phyloP scores from a whole-genome alignment of 2,888 invertebrate genomes.

The Lithophane semibrunnea region DNA sequence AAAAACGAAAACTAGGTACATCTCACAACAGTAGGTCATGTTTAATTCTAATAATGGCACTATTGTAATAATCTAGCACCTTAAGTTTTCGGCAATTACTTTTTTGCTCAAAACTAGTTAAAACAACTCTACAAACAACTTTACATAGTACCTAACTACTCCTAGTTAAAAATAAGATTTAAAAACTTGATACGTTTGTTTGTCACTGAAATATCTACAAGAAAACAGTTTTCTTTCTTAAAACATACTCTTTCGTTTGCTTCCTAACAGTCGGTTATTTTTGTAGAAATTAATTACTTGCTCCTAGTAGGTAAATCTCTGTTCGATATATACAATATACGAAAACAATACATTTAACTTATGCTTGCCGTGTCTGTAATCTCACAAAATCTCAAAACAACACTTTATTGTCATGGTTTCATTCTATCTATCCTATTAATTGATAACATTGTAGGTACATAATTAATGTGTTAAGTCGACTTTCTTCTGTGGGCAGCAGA shows the following conservation, averaged over 20 bases:
- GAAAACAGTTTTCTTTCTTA: conserved; percentile 19
- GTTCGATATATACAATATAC: conserved; percentile 16
- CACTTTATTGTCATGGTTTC: conserved; percentile 18
- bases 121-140: conserved; percentile 18
- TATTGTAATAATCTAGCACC: conserved; percentile 60
- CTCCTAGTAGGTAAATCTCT: conserved; percentile 1
- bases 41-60: conserved; percentile 62
- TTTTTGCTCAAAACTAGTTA: conserved; percentile 31
- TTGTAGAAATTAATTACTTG: background rate
- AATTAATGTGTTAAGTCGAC: conserved; percentile 63
- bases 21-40: conserved; percentile 63
- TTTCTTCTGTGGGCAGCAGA: conserved; percentile 81
- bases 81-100: conserved; percentile 62
- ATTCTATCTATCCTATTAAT: conserved; percentile 19
- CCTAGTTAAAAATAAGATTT: conserved; percentile 28
- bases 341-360: conserved; percentile 12
- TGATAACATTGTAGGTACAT: conserved; percentile 21
- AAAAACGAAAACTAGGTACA: conserved; percentile 66
- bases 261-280: conserved; percentile 11
- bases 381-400: conserved; percentile 5
- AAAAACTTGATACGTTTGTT: conserved; percentile 18
- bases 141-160: conserved; percentile 39
- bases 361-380: conserved; percentile 10
- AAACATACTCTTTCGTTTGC: background rate
- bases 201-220: conserved; percentile 9